Evolutionary conservation across 2,888 invertebrate species (phyloP), one percentile per base, ranked within the genome.

Genomic region (Leptinotarsa haldemani): DNA sequence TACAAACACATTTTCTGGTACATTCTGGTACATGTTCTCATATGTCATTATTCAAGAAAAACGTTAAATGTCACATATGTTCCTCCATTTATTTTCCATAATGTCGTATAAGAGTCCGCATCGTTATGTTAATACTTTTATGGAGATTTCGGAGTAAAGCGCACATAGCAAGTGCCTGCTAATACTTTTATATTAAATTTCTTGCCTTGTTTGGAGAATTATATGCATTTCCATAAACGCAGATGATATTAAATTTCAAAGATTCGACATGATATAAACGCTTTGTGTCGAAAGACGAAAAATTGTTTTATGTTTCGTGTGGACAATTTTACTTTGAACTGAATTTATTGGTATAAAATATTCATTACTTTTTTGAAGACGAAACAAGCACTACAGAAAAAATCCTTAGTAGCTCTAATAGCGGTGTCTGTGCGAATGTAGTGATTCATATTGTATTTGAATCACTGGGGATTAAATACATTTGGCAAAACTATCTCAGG

Each of bases 181-280:
- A 81, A 81, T 81, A 82, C 79, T 80, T 79, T 77, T 77, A 80
- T 81, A 81, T 81, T 81, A 80, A 82, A 82, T 80, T 81, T 78
- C 73, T 76, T 74, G 63, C 73, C 65, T 73, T 65, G 52, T 56
- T 61, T 56, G 46, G 52, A 48, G 65, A 22, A 70, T 69, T 40
- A 63, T 40, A 58, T 58, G 48, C 47, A 47, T 70, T 61, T 73
- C 69, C 67, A 65, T 70, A 66, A 73, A 67, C 61, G 63, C 67
- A 64, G 7, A 48, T 65, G 56, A 65, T 65, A 70, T 66, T 74
- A 66, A 73, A 69, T 48, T 69, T 70, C 70, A 64, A 70, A 56
- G 56, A 22, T 56, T 56, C 22, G 15, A 15, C 20, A 15, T 56
- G 56, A 22, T 22, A 22, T 56, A 22, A 22, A 56, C 15, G 22